phyloP scores from a whole-genome alignment of 2,888 invertebrate species.

The Cancer borealis region DNA sequence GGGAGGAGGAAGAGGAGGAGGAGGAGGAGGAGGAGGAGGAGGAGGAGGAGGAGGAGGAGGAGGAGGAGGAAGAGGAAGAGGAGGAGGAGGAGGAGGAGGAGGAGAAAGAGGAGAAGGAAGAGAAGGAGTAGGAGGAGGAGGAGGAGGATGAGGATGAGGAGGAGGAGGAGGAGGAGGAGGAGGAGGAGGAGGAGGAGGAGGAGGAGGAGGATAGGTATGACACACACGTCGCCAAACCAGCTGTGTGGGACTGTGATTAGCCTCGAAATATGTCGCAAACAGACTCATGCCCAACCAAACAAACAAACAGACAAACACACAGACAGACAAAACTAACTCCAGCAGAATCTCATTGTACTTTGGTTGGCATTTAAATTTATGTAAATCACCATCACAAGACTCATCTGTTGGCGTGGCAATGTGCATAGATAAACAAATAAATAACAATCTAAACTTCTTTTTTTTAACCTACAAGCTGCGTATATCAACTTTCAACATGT shows the following conservation, averaged over 20 bases:
- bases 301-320: background rate
- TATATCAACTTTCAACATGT: background rate
- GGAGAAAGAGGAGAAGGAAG: background rate
- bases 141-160: too few relatives aligned
- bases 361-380: background rate
- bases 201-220: background rate
- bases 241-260: background rate
- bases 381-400: conserved; percentile 26
- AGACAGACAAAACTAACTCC: background rate
- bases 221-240: conserved; percentile 1
- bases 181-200: background rate
- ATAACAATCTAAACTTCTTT: background rate
- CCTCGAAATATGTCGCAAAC: background rate
- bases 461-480: background rate
- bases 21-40: conserved; percentile 10
- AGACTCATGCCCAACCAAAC: background rate
- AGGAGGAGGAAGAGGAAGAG: background rate
- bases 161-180: background rate
- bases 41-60: background rate
- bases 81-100: background rate
- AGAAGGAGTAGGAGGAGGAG: background rate
- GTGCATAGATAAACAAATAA: background rate
- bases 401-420: background rate
- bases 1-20: background rate
- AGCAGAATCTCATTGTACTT: background rate